Evolutionary conservation across 2,797 vertebrate species (phyloP), one percentile per base, ranked within the genome.

Genomic region (Danio tinwini): DNA sequence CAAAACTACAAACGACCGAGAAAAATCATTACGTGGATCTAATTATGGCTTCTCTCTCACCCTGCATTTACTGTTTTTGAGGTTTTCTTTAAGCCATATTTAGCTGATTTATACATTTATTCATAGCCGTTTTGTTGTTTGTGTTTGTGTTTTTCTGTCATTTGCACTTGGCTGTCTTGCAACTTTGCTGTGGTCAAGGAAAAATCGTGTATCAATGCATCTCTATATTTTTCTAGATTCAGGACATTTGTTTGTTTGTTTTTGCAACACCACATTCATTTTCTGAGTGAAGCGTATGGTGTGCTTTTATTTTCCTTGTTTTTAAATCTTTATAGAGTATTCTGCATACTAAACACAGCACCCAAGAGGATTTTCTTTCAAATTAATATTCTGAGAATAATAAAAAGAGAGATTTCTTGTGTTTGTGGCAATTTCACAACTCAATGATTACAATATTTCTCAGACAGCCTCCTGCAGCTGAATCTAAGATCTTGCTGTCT

Each of bases 351-450:
- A 82, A 62, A 6, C 0, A 0, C 67, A 72, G 76, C 86, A 89
- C 87, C 88, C 55, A 53, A 56, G 58, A 84, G 80, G 76, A 55
- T 82, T 81, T 83, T 1, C 83, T 87, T 86, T 87, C 17, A 86
- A 89, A 88, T 90, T 80, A 89, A 79, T 87, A 88, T 90, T 90
- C 85, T 78, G 85, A 85, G 67, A 82, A 44, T 50, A 75, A 65
- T 21, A 74, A 80, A 72, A 55, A 72, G 58, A 63, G 81, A 82
- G 77, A 64, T 4, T 86, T 87, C 58, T 68, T 10, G 82, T 53
- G 81, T 90, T 89, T 88, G 87, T 87, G 83, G 85, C 89, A 86
- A 90, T 91, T 92, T 91, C 89, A 90, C 87, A 88, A 88, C 83
- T 69, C 83, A 84, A 77, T 80, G 78, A 89, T 84, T 42, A 59